Evolutionary conservation across 2,888 invertebrate genomes (phyloP), one percentile per base, ranked within the genome.

Genomic region (Dioctria rufipes): DNA sequence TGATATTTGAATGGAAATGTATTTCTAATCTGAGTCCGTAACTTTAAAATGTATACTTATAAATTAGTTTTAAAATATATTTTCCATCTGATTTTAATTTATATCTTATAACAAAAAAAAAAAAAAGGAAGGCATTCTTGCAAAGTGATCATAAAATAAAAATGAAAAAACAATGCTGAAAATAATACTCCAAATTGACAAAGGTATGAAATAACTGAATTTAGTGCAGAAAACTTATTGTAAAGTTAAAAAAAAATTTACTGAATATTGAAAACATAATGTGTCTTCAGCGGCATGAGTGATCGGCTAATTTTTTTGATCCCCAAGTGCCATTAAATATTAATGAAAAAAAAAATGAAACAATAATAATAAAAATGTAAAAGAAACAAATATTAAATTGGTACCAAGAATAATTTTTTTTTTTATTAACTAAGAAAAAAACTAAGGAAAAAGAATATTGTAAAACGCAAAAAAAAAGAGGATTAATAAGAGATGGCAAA

Each of bases 241-340:
- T 13, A 61, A 61, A 61, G 61, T 25, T 25, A 13, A 61, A 61
- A 25, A 25, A 25, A 61, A 13, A 61, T 13, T 61, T 13, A 61
- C 61, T 61, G 61, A 61, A 8, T 43, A 11, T 46, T 75, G 61
- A 63, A 77, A 75, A 75, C 71, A 40, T 39, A 43, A 77, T 63
- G 77, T 77, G 77, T 77, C 77, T 77, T 77, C 77, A 77, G 39
- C 63, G 77, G 77, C 77, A 77, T 63, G 77, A 63, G 77, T 77
- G 77, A 77, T 77, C 77, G 77, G 77, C 46, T 63, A 61, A 63
- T 43, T 77, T 77, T 25, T 77, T 63, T 61, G 77, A 77, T 77
- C 77, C 77, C 77, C 49, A 77, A 77, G 77, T 77, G 77, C 77
- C 77, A 63, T 77, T 77, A 77, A 77, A 63, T 63, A 11, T 43